A percentile compares a stretch with the other conserved stretches of the same genome.
These are phyloP conservation scores for Platyscapa corneri DNA, from an alignment of 1,140 invertebrate species.

Conservation along the genomic window DNA sequence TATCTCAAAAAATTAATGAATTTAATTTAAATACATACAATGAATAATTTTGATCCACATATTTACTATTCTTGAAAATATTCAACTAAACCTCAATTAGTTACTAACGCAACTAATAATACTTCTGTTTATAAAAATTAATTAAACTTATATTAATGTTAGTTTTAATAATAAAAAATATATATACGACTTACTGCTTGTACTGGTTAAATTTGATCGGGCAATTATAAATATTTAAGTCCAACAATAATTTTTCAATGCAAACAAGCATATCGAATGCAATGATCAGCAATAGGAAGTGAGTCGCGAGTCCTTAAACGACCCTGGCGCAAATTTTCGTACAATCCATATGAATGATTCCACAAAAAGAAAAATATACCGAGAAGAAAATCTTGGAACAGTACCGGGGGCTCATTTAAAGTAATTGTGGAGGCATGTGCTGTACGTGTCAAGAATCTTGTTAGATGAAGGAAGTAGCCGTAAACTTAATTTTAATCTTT, in stretches of 20 bases:
- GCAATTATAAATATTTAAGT: not conserved
- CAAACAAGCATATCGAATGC: slow-evolving; percentile 11
- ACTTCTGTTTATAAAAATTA: not conserved
- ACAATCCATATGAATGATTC: slow-evolving; percentile 38
- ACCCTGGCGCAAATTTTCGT: slow-evolving; percentile 13
- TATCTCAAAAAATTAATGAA: too few species aligned
- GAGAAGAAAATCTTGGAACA: slow-evolving; percentile 30
- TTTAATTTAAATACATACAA: too few species aligned
- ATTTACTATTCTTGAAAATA: too few species aligned
- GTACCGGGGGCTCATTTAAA: slow-evolving; percentile 57
- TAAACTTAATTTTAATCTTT: slow-evolving; percentile 61
- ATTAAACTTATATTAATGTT: too few species aligned
- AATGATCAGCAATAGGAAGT: not conserved
- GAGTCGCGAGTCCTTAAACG: slow-evolving; percentile 6
- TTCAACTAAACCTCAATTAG: too few species aligned
- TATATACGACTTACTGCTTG: too few species aligned
- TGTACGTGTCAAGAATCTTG: slow-evolving; percentile 47
- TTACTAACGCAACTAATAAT: not conserved
- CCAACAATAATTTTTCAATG: too few species aligned
- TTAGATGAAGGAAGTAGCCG: slow-evolving; percentile 60
- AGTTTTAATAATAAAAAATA: too few species aligned
- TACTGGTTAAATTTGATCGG: not conserved
- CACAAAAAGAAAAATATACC: slow-evolving; percentile 1
- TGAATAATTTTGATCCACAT: too few species aligned
- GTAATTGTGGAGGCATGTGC: slow-evolving; percentile 57